These are phyloP conservation scores for Cetoscarus ocellatus DNA, from an alignment of 2,797 vertebrate species.

Conservation along the genomic window DNA sequence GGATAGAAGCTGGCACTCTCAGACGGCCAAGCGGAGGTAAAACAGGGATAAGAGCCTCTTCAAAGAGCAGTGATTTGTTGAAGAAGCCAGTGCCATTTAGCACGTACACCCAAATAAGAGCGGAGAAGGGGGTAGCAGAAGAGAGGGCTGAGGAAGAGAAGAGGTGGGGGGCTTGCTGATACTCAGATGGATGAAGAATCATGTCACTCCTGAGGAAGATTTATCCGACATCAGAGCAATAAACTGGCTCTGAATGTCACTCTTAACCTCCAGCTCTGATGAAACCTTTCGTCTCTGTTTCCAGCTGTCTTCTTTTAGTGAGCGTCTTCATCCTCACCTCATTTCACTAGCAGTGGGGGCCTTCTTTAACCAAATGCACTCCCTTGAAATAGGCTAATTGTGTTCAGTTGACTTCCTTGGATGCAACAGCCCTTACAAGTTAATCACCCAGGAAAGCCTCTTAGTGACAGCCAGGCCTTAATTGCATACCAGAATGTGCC, in stretches of 20 bases:
- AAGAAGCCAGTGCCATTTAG: slow-evolving; percentile 75
- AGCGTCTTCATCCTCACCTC: slow-evolving; percentile 51
- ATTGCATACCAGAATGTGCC: slow-evolving; percentile 79
- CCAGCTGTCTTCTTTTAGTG: slow-evolving; percentile 59
- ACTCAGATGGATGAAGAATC: slow-evolving; percentile 66
- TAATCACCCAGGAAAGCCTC: slow-evolving; percentile 81
- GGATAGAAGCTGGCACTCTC: slow-evolving; percentile 61
- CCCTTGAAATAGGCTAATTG: slow-evolving; percentile 76
- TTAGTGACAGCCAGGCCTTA: slow-evolving; percentile 80
- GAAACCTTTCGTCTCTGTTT: slow-evolving; percentile 51
- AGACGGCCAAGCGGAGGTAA: slow-evolving; percentile 53
- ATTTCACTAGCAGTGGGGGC: slow-evolving; percentile 50
- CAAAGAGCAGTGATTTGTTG: slow-evolving; percentile 75
- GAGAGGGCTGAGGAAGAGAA: slow-evolving; percentile 51
- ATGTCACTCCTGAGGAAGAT: slow-evolving; percentile 51
- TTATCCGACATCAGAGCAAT: slow-evolving; percentile 52
- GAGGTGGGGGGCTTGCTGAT: slow-evolving; percentile 42
- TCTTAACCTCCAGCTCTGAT: slow-evolving; percentile 38
- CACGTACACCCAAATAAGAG: slow-evolving; percentile 77
- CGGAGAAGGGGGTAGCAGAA: slow-evolving; percentile 40
- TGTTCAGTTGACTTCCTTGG: slow-evolving; percentile 81
- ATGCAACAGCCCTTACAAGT: slow-evolving; percentile 78
- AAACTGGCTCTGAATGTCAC: slow-evolving; percentile 57
- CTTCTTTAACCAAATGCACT: slow-evolving; percentile 58
- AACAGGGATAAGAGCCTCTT: slow-evolving; percentile 76